A percentile compares a stretch with the other conserved stretches of the same genome.
Conservation (phyloP, 2,888 invertebrate species). For the Geotrupes spiniger region DNA sequence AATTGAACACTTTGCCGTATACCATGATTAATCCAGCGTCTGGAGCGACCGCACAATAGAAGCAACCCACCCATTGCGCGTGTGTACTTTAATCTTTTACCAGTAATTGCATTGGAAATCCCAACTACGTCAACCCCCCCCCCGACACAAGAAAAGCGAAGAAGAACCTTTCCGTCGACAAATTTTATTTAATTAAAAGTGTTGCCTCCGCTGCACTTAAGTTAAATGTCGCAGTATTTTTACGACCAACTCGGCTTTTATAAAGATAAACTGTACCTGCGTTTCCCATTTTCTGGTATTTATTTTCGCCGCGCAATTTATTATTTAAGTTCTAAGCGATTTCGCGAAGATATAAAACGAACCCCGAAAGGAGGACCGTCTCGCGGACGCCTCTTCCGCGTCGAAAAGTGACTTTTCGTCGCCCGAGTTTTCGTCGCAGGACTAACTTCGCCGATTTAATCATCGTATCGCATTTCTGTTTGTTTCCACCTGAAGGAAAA, state of each 20-base stretch:
- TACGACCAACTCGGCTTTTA: slow-evolving; percentile 16
- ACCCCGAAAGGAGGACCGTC: no score
- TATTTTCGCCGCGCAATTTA: slow-evolving; percentile 13
- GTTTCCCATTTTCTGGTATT: slow-evolving; percentile 10
- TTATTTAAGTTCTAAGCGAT: slow-evolving; percentile 7
- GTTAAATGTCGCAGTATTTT: slow-evolving; percentile 16
- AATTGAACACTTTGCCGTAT: no score
- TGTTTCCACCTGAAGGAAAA: no score
- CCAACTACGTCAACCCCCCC: neutral
- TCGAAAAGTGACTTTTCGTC: no score
- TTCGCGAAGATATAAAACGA: no score
- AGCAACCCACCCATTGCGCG: no score
- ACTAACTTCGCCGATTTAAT: no score
- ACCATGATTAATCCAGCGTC: no score
- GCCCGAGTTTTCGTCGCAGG: no score
- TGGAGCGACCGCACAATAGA: no score
- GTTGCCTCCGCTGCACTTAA: slow-evolving; percentile 9
- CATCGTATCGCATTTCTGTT: no score
- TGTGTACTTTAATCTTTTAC: slow-evolving; percentile 9
- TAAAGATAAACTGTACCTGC: slow-evolving; percentile 13
- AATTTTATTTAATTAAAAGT: slow-evolving; percentile 21
- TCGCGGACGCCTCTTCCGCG: no score
- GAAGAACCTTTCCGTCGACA: slow-evolving; percentile 16
- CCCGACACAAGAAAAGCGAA: slow-evolving; percentile 5
- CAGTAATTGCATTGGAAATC: slow-evolving; percentile 15